These are phyloP conservation scores for Epistrophella euchroma DNA, from an alignment of 2,888 invertebrate genomes.

Conservation along the genomic window DNA sequence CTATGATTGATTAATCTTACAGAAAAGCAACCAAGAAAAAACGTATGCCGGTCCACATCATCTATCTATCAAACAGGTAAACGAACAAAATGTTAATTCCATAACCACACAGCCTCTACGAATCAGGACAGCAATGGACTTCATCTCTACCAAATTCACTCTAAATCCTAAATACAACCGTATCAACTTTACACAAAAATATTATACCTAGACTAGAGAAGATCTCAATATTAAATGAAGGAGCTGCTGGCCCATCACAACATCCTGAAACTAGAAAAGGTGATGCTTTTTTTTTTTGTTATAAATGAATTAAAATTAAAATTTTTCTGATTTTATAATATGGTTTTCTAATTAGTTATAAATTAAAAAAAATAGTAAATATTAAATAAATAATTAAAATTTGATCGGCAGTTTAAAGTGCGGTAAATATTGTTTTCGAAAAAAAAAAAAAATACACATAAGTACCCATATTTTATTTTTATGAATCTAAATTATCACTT, in stretches of 20 bases:
- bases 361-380: slow-evolving; percentile 23
- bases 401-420: background rate
- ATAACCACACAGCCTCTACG: slow-evolving; percentile 50
- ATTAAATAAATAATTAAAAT: slow-evolving; percentile 35
- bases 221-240: slow-evolving; percentile 40
- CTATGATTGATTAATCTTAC: slow-evolving; percentile 68
- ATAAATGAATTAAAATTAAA: slow-evolving; percentile 39
- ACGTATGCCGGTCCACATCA: slow-evolving; percentile 18
- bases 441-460: no score
- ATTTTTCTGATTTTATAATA: slow-evolving; percentile 42
- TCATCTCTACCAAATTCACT: background rate
- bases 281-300: slow-evolving; percentile 54
- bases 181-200: slow-evolving; percentile 11
- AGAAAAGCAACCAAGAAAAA: slow-evolving; percentile 55
- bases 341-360: slow-evolving; percentile 40
- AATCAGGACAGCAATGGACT: slow-evolving; percentile 45
- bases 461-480: slow-evolving; percentile 18
- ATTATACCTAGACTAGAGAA: slow-evolving; percentile 3
- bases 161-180: background rate
- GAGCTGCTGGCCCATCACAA: slow-evolving; percentile 43
- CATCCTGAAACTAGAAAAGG: slow-evolving; percentile 49
- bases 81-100: slow-evolving; percentile 63
- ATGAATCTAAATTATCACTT: slow-evolving; percentile 11
- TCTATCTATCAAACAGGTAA: slow-evolving; percentile 60
- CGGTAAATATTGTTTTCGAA: slow-evolving; percentile 10